A percentile compares a stretch with the other conserved stretches of the same genome.
Conservation (phyloP, 1,140 invertebrate species). For the Reticulitermes speratus region DNA sequence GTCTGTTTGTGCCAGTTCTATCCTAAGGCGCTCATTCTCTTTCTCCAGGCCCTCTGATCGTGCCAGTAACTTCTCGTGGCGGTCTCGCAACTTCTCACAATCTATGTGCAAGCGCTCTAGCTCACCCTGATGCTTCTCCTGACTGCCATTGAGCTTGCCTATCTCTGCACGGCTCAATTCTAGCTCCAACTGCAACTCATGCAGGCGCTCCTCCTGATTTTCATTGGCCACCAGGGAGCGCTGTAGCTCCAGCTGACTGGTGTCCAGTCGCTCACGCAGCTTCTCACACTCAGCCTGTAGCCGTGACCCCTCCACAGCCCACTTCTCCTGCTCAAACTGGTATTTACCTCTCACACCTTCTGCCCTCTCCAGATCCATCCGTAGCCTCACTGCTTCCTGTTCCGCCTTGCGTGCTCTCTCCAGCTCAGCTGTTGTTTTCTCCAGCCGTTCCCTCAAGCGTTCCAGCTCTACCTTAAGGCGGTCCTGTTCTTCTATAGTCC, state of each 20-base stretch:
- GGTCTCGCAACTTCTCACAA: constrained; percentile 79
- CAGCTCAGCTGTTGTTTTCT: constrained; percentile 76
- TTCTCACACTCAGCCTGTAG: constrained; percentile 67
- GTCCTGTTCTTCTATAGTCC: constrained; percentile 76
- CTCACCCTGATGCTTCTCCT: constrained; percentile 76
- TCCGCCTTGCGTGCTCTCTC: constrained; percentile 68
- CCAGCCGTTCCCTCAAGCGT: constrained; percentile 75
- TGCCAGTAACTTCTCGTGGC: constrained; percentile 76
- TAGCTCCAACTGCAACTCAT: constrained; percentile 75
- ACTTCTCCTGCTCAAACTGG: constrained; percentile 83
- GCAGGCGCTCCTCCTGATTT: constrained; percentile 53
- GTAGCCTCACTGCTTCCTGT: constrained; percentile 63
- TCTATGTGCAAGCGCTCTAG: constrained; percentile 79
- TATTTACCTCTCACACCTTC: constrained; percentile 82
- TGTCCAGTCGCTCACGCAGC: constrained; percentile 70
- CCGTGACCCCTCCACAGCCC: constrained; percentile 57
- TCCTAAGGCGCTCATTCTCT: constrained; percentile 70
- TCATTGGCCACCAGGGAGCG: constrained; percentile 62
- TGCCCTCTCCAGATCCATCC: constrained; percentile 70
- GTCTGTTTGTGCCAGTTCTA: constrained; percentile 59
- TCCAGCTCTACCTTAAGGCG: constrained; percentile 79
- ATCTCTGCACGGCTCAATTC: constrained; percentile 76
- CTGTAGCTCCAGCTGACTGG: constrained; percentile 72
- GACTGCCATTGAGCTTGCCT: constrained; percentile 64
- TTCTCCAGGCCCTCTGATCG: constrained; percentile 67